phyloP scores from a whole-genome alignment of 2,888 invertebrate genomes.

The Eupithecia subumbrata region DNA sequence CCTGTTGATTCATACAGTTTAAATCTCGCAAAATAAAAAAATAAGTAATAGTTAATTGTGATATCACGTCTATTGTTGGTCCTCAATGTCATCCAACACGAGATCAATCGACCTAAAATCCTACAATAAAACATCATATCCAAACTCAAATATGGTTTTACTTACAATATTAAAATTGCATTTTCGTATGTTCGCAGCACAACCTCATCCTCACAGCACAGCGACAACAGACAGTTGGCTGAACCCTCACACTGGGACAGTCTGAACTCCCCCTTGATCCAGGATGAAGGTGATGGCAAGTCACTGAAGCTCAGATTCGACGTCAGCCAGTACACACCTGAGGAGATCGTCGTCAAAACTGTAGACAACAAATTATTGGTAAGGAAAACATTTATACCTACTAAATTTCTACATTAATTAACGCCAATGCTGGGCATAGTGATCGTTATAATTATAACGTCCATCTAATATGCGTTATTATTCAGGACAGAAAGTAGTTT shows the following conservation, averaged over 20 bases:
- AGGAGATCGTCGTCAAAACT: conserved; percentile 99
- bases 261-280: conserved; percentile 95
- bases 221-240: conserved; percentile 84
- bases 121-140: not conserved
- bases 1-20: not conserved
- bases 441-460: not conserved
- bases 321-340: conserved; percentile 97
- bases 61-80: not conserved
- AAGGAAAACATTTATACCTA: conserved; percentile 68
- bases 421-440: not conserved
- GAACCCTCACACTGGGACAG: conserved; percentile 91
- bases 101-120: not conserved
- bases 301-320: conserved; percentile 97
- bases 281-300: conserved; percentile 97
- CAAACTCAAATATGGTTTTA: conserved; percentile 7
- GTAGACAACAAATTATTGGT: conserved; percentile 98
- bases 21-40: not conserved
- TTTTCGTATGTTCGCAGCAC: conserved; percentile 78
- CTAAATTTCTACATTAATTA: not conserved
- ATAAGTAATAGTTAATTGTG: not conserved
- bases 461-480: not conserved
- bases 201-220: conserved; percentile 86
- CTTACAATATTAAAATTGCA: conserved; percentile 26
- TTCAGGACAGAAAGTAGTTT: not conserved
- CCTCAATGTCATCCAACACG: not conserved